Conservation (phyloP, 1,140 invertebrate species). For the Aethina tumida region DNA sequence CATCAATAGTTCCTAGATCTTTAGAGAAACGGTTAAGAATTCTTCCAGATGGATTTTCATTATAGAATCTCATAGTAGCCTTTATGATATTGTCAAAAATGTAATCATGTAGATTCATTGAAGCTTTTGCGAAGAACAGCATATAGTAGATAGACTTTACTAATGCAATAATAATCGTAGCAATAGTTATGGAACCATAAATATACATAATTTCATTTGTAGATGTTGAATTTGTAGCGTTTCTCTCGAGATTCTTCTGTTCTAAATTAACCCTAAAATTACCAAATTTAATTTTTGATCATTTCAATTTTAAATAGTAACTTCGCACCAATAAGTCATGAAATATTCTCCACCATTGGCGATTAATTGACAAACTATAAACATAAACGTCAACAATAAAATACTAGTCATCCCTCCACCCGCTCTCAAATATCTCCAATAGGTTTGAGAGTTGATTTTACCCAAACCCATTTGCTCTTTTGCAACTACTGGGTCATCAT, state of each 20-base stretch:
- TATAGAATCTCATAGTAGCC: constrained; percentile 50
- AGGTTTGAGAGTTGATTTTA: constrained; percentile 45
- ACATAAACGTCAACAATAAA: constrained; percentile 42
- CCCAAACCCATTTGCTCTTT: constrained; percentile 39
- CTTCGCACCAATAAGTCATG: constrained; percentile 52
- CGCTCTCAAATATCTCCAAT: constrained; percentile 51
- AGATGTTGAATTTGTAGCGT: constrained; percentile 10
- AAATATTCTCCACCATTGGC: constrained; percentile 58
- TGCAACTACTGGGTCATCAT: constrained; percentile 24
- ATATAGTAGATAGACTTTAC: constrained; percentile 27
- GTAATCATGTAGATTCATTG: constrained; percentile 46
- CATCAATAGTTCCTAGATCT: constrained; percentile 39
- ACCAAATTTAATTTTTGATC: constrained; percentile 5
- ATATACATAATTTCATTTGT: constrained; percentile 32
- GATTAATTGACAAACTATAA: constrained; percentile 48
- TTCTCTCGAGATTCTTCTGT: constrained; percentile 24
- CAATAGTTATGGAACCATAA: constrained; percentile 47
- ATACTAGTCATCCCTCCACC: constrained; percentile 43
- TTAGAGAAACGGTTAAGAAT: constrained; percentile 47
- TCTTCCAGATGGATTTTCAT: constrained; percentile 43
- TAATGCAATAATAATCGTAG: constrained; percentile 46
- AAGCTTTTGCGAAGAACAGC: constrained; percentile 26
- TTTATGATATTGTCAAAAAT: constrained; percentile 52
- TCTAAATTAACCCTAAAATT: constrained; percentile 31
- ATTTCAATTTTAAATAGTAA: constrained; percentile 2